Conservation (phyloP, 30 jellyfish, hydroid and myxozoan species). For the Mastigias papua region DNA sequence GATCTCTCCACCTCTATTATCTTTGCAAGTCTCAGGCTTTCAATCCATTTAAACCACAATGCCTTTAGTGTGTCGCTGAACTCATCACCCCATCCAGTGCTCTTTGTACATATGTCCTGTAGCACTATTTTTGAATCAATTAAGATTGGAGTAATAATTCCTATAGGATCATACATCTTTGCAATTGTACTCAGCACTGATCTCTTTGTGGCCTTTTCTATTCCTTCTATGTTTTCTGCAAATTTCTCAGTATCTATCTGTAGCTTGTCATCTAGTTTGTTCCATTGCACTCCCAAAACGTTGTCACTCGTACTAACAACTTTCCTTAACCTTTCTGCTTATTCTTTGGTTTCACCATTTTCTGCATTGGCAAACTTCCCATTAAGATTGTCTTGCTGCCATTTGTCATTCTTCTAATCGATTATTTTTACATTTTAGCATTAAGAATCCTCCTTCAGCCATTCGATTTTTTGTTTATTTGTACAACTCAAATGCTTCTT, state of each 20-base stretch:
- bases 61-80: neutral
- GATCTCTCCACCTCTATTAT: conserved; percentile 7
- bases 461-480: conserved; percentile 38
- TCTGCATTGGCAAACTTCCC: neutral
- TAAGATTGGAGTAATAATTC: conserved; percentile 23
- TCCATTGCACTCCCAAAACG: neutral
- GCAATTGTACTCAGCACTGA: neutral
- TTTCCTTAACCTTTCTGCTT: neutral
- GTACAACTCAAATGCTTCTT: conserved; percentile 44
- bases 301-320: neutral
- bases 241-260: neutral
- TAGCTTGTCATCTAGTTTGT: neutral
- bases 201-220: conserved; percentile 9
- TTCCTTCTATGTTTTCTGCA: neutral
- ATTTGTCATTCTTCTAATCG: neutral
- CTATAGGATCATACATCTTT: conserved; percentile 34
- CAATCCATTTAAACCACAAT: conserved; percentile 9
- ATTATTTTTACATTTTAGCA: neutral
- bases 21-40: neutral
- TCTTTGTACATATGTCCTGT: conserved; percentile 31
- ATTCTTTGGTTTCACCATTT: neutral
- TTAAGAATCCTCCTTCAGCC: conserved; percentile 44
- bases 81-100: conserved; percentile 32
- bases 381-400: neutral
- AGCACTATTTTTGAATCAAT: conserved; percentile 17